Base-by-base conservation (phyloP, 2,888 invertebrate species). In the Clitarchus hookeri region DNA sequence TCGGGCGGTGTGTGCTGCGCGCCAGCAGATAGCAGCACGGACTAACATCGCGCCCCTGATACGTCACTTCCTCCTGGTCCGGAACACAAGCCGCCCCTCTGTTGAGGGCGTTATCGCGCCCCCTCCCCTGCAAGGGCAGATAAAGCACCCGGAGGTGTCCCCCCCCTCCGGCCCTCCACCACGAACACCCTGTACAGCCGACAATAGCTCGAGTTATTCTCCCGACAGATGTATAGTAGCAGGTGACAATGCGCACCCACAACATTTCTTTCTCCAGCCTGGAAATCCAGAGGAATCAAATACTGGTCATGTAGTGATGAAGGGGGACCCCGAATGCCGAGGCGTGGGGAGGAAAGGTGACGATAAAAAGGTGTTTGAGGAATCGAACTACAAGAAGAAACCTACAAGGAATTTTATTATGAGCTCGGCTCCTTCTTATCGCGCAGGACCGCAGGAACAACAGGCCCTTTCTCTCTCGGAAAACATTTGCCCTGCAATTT, bases 41-140 rank as follows among this genome's bases (percentile, higher is more conserved):
- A 23, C 19, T 19, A 19, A 65, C 65, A 19, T n/a, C 3, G n/a
- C 8, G 65, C 23, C 13, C 13, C 8, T 65, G 65, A 65, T 65
- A 65, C 65, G 65, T 65, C 65, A 65, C 65, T 65, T 65, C 65
- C 65, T 65, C 65, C 48, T 16, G 48, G 12, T 48, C 48, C 65
- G 65, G 65, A 65, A 65, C 65, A 65, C 65, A 65, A n/a, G 65
- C 65, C n/a, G 65, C 65, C 65, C 65, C 65, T 65, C 65, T 65
- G 65, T 65, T 23, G 65, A 19, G n/a, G 65, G 65, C 6, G 65
- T n/a, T 19, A 65, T 48, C 48, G 48, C 16, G 48, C 48, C 0
- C 48, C 48, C 48, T 48, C 48, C 16, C 48, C 48, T 8, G 11
- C 16, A 6, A 65, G 65, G 65, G 65, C 65, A n/a, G 65, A 65